Base-by-base conservation (phyloP, 53 echinoderm and acorn worm genomes). In the Glandiceps talaboti region DNA sequence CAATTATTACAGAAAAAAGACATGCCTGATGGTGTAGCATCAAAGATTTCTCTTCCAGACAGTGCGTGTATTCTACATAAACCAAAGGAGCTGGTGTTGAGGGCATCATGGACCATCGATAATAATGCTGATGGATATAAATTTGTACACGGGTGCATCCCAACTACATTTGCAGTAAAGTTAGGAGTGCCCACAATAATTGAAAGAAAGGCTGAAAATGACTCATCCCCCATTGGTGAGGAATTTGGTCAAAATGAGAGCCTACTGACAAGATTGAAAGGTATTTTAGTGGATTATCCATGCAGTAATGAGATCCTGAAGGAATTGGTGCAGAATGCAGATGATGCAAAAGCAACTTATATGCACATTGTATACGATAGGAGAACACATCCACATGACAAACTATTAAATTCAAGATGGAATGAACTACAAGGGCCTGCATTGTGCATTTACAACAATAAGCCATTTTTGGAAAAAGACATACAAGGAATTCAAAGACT, bases 301-400 rank as follows among this genome's bases (percentile, higher is more conserved):
- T 84, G 88, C 28, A 91, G 91, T 30, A 83, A 78, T 75, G 87
- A 88, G 73, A 90, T 99, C 45, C 85, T 99, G 29, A 99, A 93
- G 79, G 99, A 99, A 83, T 82, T 99, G 29, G 84, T 97, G 12
- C 97, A 97, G 85, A 97, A 99, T 85, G 92, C 99, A 0, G 99
- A 99, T 76, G 99, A 99, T 84, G 90, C 99, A 27, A 87, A 91
- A 32, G 87, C 93, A 26, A 84, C 91, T 27, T 82, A 91, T 82
- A 89, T 99, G n/a, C 93, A 99, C 74, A 84, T 99, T 81, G 85
- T 99, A 26, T 92, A 92, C 30, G 95, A 95, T 74, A 79, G 84
- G 14, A 83, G 95, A 0, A 33, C 75, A 32, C 92, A 95, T 74
- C 14, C 85, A 12, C 26, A 78, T 27, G 30, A 87, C 28, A 86